phyloP scores from a whole-genome alignment of 2,888 invertebrate genomes.

The Chaitophorus viminalis region DNA sequence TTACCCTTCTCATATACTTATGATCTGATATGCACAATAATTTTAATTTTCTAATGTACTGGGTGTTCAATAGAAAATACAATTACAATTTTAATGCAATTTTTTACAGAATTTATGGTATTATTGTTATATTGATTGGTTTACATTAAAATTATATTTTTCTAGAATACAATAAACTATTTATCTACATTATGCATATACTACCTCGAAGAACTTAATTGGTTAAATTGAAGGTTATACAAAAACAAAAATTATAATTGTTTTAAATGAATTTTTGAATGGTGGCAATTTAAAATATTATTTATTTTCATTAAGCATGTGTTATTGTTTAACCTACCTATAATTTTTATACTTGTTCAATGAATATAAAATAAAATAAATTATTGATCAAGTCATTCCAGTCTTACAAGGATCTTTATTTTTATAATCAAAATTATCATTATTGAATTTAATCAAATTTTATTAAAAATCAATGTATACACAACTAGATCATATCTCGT shows the following conservation, averaged over 20 bases:
- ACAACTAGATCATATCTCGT: too few species aligned
- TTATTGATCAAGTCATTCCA: neutral
- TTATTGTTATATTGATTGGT: too few species aligned
- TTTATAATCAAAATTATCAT: neutral
- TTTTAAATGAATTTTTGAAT: neutral
- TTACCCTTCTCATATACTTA: neutral
- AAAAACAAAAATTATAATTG: conserved; percentile 17
- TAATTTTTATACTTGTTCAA: neutral
- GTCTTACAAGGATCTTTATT: neutral
- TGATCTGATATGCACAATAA: too few species aligned
- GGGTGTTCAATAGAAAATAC: too few species aligned
- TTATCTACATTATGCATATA: conserved; percentile 17
- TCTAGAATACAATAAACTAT: neutral
- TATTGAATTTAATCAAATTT: neutral
- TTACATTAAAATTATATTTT: too few species aligned
- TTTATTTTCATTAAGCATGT: conserved; percentile 3
- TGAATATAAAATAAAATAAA: neutral
- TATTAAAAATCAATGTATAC: neutral
- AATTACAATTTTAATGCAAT: too few species aligned
- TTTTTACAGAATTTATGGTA: too few species aligned
- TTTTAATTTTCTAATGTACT: neutral
- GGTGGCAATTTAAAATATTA: conserved; percentile 8
- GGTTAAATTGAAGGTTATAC: conserved; percentile 33
- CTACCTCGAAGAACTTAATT: conserved; percentile 31
- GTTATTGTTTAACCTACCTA: conserved; percentile 11